Conservation (phyloP, 2,113 vertebrate species). For the Barbus barbus region DNA sequence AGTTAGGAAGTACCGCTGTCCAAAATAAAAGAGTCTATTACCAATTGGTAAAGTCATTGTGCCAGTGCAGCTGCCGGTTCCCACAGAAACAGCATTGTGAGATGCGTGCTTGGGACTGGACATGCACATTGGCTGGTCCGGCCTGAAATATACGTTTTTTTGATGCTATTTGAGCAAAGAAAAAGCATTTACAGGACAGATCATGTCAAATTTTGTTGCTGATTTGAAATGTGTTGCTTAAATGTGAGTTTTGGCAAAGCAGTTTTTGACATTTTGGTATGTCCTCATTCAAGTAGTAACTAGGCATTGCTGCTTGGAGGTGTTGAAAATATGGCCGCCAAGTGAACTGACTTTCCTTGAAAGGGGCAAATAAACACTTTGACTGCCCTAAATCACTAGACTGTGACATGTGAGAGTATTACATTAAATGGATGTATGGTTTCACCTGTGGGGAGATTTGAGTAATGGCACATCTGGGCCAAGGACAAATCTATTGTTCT, state of each 20-base stretch:
- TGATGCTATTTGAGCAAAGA: no score
- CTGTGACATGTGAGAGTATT: constrained; percentile 24
- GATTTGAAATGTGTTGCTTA: no score
- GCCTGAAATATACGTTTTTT: no score
- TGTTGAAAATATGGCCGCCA: neutral
- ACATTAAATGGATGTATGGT: constrained; percentile 23
- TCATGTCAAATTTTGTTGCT: no score
- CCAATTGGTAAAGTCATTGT: no score
- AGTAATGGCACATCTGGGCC: constrained; percentile 16
- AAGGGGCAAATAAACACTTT: constrained; percentile 11
- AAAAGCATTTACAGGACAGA: no score
- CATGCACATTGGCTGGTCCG: no score
- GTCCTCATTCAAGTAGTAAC: neutral
- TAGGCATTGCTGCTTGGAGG: neutral
- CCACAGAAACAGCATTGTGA: no score
- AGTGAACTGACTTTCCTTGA: constrained; percentile 10
- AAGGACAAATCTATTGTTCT: constrained; percentile 43
- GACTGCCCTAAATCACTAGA: constrained; percentile 24
- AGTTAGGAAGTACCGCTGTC: neutral
- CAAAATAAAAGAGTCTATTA: neutral
- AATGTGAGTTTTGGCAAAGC: no score
- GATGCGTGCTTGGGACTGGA: no score
- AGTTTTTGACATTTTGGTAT: neutral
- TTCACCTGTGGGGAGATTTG: constrained; percentile 26
- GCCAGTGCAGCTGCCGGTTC: no score